Evolutionary conservation across 2,797 vertebrate species (phyloP).

Genomic region (Otolemur crassicaudatus): DNA sequence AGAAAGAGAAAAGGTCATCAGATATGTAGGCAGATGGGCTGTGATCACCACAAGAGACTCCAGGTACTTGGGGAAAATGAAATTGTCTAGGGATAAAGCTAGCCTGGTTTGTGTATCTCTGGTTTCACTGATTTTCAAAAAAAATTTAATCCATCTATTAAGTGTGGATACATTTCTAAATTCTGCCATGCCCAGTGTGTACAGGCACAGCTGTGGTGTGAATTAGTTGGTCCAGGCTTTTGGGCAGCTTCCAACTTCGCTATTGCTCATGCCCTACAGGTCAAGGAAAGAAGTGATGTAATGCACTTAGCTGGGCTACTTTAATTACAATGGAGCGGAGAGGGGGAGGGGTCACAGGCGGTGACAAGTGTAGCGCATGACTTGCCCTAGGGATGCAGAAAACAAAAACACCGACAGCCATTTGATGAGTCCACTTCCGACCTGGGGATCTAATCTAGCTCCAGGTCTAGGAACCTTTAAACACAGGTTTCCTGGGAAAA

Average conservation of each 20-base stretch:
- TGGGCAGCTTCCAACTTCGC: slow-evolving; percentile 69
- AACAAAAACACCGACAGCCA: slow-evolving; percentile 69
- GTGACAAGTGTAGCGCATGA: slow-evolving; percentile 21
- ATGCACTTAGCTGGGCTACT: slow-evolving; percentile 75
- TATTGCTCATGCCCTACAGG: slow-evolving; percentile 60
- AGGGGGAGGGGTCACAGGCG: slow-evolving; percentile 62
- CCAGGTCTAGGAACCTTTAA: slow-evolving; percentile 49
- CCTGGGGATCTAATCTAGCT: background rate
- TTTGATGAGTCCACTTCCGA: slow-evolving; percentile 55
- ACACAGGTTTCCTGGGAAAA: slow-evolving; percentile 41
- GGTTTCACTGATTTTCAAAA: slow-evolving; percentile 27
- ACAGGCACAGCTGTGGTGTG: slow-evolving; percentile 26
- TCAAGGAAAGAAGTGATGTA: slow-evolving; percentile 80
- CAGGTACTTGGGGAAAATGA: background rate
- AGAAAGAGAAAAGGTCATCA: background rate
- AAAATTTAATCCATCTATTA: background rate
- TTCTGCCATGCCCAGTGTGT: background rate
- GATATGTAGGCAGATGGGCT: background rate
- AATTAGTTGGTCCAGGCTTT: slow-evolving; percentile 60
- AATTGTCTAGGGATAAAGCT: slow-evolving; percentile 8
- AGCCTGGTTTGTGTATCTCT: slow-evolving; percentile 7
- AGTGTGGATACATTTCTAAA: slow-evolving; percentile 30
- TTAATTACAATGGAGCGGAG: slow-evolving; percentile 71
- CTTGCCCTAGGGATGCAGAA: slow-evolving; percentile 65
- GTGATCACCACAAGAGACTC: background rate